Evolutionary conservation across 2,113 vertebrate species (phyloP), one percentile per base, ranked within the genome.

Genomic region (Lepus americanus): DNA sequence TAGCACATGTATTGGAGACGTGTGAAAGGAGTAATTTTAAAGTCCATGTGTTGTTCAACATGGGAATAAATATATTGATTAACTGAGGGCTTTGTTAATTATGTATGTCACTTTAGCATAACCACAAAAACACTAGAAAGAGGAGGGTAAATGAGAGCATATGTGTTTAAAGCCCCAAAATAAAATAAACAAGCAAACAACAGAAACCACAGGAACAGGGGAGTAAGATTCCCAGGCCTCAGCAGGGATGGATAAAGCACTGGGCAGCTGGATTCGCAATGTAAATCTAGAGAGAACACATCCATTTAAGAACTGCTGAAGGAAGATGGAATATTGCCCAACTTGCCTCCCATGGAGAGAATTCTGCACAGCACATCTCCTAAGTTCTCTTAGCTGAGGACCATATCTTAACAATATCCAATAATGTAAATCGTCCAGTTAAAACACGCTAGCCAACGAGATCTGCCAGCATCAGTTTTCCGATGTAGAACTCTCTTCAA

Each of bases 61-160:
- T 36, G 77, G 49, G 87, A 84, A 92, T 89, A 88, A 63, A 87
- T 49, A 55, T 86, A 89, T 16, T 74, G 69, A 77, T 87, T 89
- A 94, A 81, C 49, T 74, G 31, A 86, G 33, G 59, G 61, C 20
- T 81, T 92, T 55, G 23, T 64, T 66, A 81, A 84, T 87, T 95
- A 51, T n/a, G 25, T 59, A 27, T 84, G 22, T 74, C 69, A 87
- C 80, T 87, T 91, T 55, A 87, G 5, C 51, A 64, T 61, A 87
- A 89, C 74, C 53, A 80, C 61, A 80, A 49, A 78, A 90, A 87
- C 13, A 73, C 16, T 67, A 63, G 36, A 63, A 87, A 82, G 53
- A 78, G 9, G 63, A 86, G 31, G 87, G n/a, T 89, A 79, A 83
- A 93, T 93, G 44, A 85, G 36, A 87, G 6, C 33, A 73, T 13